Conservation (phyloP, 2,888 invertebrate species). For the Pyrocoelia pectoralis region DNA sequence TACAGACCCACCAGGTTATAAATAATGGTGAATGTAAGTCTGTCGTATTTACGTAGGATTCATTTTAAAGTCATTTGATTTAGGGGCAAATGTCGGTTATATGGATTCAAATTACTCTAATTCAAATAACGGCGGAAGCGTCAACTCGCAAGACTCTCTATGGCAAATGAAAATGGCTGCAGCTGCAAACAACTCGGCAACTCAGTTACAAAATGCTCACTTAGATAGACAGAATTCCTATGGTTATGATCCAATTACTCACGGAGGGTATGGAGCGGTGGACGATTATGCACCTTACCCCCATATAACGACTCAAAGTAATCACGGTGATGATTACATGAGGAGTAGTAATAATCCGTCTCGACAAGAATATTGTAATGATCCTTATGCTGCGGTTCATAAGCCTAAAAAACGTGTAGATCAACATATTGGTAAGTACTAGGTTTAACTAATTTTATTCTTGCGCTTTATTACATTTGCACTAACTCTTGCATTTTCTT, state of each 20-base stretch:
- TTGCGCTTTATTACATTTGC: too few species aligned
- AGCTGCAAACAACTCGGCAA: constrained; percentile 72
- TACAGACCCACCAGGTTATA: constrained; percentile 73
- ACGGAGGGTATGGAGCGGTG: constrained; percentile 83
- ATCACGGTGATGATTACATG: constrained; percentile 74
- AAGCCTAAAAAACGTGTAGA: constrained; percentile 89
- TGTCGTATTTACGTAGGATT: too few species aligned
- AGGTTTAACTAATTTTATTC: not conserved
- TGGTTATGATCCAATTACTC: constrained; percentile 80
- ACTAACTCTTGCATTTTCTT: too few species aligned
- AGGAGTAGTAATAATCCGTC: constrained; percentile 83
- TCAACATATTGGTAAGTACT: constrained; percentile 81
- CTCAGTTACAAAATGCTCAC: constrained; percentile 65
- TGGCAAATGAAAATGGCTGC: constrained; percentile 94
- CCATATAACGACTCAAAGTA: constrained; percentile 74
- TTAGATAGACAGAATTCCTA: constrained; percentile 74
- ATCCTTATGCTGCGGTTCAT: constrained; percentile 89
- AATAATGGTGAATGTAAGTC: constrained; percentile 85
- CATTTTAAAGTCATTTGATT: constrained; percentile 35
- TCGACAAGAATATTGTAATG: constrained; percentile 86
- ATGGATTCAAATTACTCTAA: constrained; percentile 93
- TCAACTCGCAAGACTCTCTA: constrained; percentile 92
- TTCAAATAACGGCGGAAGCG: constrained; percentile 94
- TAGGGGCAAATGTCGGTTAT: constrained; percentile 89
- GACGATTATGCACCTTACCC: constrained; percentile 89